A percentile compares a stretch with the other conserved stretches of the same genome.
phyloP scores from a whole-genome alignment of 2,888 invertebrate genomes.

The Mylabris sibirica region DNA sequence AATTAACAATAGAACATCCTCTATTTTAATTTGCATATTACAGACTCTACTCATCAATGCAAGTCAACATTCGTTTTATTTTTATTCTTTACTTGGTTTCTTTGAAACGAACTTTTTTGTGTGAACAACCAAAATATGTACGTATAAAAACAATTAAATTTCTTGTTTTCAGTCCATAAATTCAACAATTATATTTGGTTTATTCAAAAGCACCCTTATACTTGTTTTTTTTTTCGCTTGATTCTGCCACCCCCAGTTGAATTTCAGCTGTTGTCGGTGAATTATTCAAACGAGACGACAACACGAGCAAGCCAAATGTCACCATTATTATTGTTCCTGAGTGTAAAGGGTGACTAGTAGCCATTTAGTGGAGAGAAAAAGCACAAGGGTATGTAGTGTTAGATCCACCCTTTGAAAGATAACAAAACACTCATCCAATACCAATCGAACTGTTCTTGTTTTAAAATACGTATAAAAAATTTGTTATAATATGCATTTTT shows the following conservation, averaged over 20 bases:
- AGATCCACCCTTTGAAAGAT: slow-evolving; percentile 15
- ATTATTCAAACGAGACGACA: slow-evolving; percentile 45
- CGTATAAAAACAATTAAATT: not conserved
- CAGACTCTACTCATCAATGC: not conserved
- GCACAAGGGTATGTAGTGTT: not conserved
- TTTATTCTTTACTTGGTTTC: not conserved
- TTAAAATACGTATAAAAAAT: not conserved
- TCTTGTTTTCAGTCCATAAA: not conserved
- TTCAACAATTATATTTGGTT: not conserved
- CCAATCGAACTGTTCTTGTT: slow-evolving; percentile 17
- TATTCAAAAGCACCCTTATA: not conserved
- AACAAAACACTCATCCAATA: slow-evolving; percentile 11
- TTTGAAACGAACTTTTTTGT: not conserved
- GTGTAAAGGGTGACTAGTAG: slow-evolving; percentile 42
- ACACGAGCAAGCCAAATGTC: slow-evolving; percentile 51
- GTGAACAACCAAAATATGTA: not conserved
- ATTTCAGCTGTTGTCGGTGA: slow-evolving; percentile 43
- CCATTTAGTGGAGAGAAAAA: slow-evolving; percentile 30
- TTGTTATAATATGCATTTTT: not conserved
- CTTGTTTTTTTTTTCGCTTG: not conserved
- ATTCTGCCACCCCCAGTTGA: slow-evolving; percentile 23
- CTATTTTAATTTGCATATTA: not conserved
- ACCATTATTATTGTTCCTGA: slow-evolving; percentile 45
- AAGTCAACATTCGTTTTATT: not conserved
- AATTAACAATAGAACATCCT: not conserved